Evolutionary conservation across 1,140 invertebrate species (phyloP).

Genomic region (Cephus cinctus): DNA sequence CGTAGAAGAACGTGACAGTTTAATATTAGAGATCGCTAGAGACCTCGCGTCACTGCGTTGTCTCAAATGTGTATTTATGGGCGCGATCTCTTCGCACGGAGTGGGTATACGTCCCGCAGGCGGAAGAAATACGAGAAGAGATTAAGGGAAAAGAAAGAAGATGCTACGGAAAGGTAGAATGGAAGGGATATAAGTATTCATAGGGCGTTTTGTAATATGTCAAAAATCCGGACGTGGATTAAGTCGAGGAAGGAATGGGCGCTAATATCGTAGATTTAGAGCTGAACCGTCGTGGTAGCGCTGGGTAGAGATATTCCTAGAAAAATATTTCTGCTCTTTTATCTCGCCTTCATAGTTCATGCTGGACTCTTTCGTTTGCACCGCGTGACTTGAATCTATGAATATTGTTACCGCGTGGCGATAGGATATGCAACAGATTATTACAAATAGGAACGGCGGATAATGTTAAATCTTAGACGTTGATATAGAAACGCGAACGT

Average conservation of each 20-base stretch:
- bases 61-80: conserved; percentile 6
- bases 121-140: neutral
- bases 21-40: conserved; percentile 4
- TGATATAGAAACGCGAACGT: no score
- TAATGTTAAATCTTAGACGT: no score
- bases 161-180: conserved; percentile 13
- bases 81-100: neutral
- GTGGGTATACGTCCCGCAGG: neutral
- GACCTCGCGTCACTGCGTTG: conserved; percentile 1
- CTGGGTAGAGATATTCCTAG: neutral
- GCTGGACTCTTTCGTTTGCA: neutral
- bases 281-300: neutral
- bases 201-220: conserved; percentile 37
- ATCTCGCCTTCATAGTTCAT: no score
- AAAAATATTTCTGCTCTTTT: no score
- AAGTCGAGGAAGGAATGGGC: conserved; percentile 16
- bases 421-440: no score
- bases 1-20: conserved; percentile 2
- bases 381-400: neutral
- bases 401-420: no score
- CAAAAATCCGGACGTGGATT: conserved; percentile 36
- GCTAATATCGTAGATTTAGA: neutral
- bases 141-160: conserved; percentile 2
- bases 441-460: no score
- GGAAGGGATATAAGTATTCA: conserved; percentile 31